These are phyloP conservation scores for Zaprionus lineosus DNA, from an alignment of 2,888 invertebrate genomes.

Conservation along the genomic window DNA sequence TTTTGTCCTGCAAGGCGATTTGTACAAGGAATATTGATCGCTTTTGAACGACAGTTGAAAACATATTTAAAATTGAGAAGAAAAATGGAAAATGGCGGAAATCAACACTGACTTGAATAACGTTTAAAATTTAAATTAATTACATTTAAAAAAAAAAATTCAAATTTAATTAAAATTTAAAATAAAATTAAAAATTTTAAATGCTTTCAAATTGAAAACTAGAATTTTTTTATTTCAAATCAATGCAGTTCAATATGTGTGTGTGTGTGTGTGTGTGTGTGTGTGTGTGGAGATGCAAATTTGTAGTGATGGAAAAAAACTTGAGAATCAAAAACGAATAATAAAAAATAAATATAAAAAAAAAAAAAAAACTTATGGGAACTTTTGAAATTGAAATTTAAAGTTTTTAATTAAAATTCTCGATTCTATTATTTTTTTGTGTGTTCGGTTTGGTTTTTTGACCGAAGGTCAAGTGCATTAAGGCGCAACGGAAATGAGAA, in stretches of 20 bases:
- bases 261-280: neutral
- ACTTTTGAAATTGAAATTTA: neutral
- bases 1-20: constrained; percentile 43
- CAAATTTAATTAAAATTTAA: constrained; percentile 10
- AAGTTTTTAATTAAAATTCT: constrained; percentile 12
- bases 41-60: constrained; percentile 23
- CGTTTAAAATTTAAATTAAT: too few relatives aligned
- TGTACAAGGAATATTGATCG: constrained; percentile 13
- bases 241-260: neutral
- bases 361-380: too few relatives aligned
- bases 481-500: constrained; percentile 76
- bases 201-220: neutral
- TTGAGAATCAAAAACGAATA: too few relatives aligned
- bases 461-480: constrained; percentile 76
- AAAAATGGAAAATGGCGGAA: too few relatives aligned
- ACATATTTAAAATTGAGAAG: too few relatives aligned
- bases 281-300: constrained; percentile 13
- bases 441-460: constrained; percentile 14
- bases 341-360: too few relatives aligned
- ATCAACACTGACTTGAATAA: too few relatives aligned
- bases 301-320: constrained; percentile 28
- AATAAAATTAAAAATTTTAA: neutral
- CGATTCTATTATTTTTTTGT: constrained; percentile 1
- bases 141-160: constrained; percentile 1
- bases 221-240: neutral